Base-by-base conservation (phyloP, 2,797 vertebrate genomes). In the Propithecus perrieri region DNA sequence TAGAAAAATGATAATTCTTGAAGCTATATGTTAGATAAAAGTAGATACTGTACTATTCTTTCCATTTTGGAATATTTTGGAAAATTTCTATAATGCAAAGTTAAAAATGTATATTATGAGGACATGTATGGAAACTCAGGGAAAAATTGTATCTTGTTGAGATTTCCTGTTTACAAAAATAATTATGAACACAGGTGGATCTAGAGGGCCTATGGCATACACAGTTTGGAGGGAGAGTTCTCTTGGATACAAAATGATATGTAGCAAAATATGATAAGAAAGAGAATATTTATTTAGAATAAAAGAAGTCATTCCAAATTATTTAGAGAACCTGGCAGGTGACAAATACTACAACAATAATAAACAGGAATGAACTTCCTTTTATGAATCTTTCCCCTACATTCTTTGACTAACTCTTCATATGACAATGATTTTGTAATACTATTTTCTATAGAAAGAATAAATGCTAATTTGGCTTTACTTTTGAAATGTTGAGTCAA, bases 401-500 rank as follows among this genome's bases (percentile, higher is more conserved):
- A 35, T 53, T 89, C 59, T 89, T 96, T 33, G 12, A 55, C 76
- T 67, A 18, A 61, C 2, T 94, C 11, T 75, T 93, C 20, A 55
- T 67, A 26, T 90, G 71, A 57, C 11, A 85, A 38, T 94, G 89
- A 92, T 71, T 94, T 89, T 74, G 13, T 71, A 79, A 79, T 65
- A 48, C 3, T 24, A n/a, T 46, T 86, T 89, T 90, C 53, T 69
- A 46, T 71, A 46, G 57, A 81, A 86, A 79, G 26, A 91, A 79
- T 69, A 59, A 93, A 30, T 65, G 38, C 38, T 30, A 53, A 57
- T 57, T 92, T 81, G 28, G 9, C 67, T 85, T 95, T 86, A 91
- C 46, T 85, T 94, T 72, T 89, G 50, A 94, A 90, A 85, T 84
- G 11, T 76, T 75, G 79, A n/a, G 53, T 89, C 75, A 76, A 11